Percentiles rank a stretch among this genome's conserved stretches.
phyloP scores from a whole-genome alignment of 1,140 invertebrate species.

The Coelopa frigida region DNA sequence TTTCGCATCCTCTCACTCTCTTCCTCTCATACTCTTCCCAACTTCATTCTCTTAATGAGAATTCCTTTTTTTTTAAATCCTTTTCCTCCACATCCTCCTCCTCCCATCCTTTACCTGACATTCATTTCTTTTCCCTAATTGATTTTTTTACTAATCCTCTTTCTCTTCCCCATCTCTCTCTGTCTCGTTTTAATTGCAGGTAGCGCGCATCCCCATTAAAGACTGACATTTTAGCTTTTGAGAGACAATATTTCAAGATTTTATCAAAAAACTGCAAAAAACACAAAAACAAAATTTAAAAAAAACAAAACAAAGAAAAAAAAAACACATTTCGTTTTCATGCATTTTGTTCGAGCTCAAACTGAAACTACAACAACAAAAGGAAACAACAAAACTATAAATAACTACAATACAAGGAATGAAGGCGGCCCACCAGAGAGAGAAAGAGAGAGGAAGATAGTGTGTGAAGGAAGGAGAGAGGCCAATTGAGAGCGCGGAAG shows the following conservation, averaged over 20 bases:
- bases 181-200: slow-evolving; percentile 13
- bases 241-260: slow-evolving; percentile 44
- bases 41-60: neutral
- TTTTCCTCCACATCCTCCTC: slow-evolving; percentile 1
- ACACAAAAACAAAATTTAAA: slow-evolving; percentile 7
- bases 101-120: slow-evolving; percentile 3
- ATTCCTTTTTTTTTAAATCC: slow-evolving; percentile 15
- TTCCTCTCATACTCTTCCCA: neutral
- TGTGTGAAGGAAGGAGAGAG: too few relatives aligned
- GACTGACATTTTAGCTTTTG: slow-evolving; percentile 46
- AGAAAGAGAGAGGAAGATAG: too few relatives aligned
- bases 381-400: neutral
- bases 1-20: neutral
- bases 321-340: too few relatives aligned
- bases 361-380: too few relatives aligned
- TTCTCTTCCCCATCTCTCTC: neutral
- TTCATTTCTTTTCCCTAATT: neutral
- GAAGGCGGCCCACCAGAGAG: too few relatives aligned
- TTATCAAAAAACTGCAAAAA: slow-evolving; percentile 13
- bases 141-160: neutral
- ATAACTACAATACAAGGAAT: neutral
- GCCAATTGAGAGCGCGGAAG: too few relatives aligned
- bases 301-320: slow-evolving; percentile 6
- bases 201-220: slow-evolving; percentile 24
- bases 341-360: too few relatives aligned